These are phyloP conservation scores for Melitaea athalia DNA, from an alignment of 2,888 invertebrate genomes.

Conservation along the genomic window DNA sequence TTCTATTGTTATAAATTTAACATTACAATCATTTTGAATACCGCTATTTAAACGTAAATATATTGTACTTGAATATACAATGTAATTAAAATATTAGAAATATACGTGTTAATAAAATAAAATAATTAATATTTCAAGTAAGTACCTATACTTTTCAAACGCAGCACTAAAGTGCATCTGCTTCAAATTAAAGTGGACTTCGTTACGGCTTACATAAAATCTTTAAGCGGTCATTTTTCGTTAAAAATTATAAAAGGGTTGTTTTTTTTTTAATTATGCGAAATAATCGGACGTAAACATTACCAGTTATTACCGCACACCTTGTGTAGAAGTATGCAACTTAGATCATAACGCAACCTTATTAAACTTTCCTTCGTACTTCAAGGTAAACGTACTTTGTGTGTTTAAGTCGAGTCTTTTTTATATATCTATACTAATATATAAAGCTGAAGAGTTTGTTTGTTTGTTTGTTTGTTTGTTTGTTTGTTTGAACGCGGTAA, in stretches of 20 bases:
- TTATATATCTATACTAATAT: too few relatives aligned
- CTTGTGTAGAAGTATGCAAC: slow-evolving; percentile 27
- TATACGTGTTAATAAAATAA: not conserved
- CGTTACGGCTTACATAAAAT: slow-evolving; percentile 60
- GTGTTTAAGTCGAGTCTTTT: not conserved
- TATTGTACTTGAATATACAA: not conserved
- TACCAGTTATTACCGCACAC: slow-evolving; percentile 24
- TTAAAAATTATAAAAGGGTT: slow-evolving; percentile 50
- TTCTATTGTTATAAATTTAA: not conserved
- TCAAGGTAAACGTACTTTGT: slow-evolving; percentile 11
- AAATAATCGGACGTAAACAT: slow-evolving; percentile 24
- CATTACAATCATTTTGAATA: not conserved
- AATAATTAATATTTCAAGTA: slow-evolving; percentile 16
- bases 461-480: too few relatives aligned
- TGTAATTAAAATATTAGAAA: not conserved
- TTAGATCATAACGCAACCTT: slow-evolving; percentile 18
- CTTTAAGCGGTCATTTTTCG: slow-evolving; percentile 57
- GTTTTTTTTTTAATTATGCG: slow-evolving; percentile 51
- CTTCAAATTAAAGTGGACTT: slow-evolving; percentile 49
- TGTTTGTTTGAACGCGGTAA: too few relatives aligned
- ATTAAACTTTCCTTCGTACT: slow-evolving; percentile 21
- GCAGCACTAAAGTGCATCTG: slow-evolving; percentile 55
- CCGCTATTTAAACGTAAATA: not conserved
- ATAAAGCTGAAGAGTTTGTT: too few relatives aligned
- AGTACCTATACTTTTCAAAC: slow-evolving; percentile 48